phyloP scores from a whole-genome alignment of 2,113 vertebrate species.

The Rhea pennata region DNA sequence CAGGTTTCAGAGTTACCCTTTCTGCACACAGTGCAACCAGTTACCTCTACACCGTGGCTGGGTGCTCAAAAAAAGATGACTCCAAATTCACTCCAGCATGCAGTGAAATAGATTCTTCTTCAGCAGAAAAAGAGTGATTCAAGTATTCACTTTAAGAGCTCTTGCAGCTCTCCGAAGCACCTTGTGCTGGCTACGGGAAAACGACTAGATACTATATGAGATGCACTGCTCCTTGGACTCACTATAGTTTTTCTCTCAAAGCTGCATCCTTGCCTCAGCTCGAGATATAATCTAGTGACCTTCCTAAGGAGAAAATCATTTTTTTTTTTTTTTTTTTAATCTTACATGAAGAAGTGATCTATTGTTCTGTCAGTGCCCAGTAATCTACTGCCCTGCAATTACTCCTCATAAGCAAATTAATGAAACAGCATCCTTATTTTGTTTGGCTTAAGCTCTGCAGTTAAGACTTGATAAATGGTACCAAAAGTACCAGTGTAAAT shows the following conservation, averaged over 20 bases:
- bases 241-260: background rate
- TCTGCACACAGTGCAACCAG: background rate
- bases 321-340: background rate
- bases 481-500: background rate
- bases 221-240: background rate
- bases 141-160: background rate
- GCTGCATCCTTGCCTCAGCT: background rate
- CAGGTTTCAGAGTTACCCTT: background rate
- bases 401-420: constrained; percentile 1
- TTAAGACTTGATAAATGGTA: constrained; percentile 3
- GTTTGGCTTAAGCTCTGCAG: constrained; percentile 19
- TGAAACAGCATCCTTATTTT: background rate
- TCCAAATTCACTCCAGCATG: background rate
- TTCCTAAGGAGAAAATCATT: background rate
- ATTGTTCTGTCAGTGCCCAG: background rate
- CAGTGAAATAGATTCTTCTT: background rate
- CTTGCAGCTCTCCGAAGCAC: background rate
- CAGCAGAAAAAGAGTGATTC: background rate
- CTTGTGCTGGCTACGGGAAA: background rate
- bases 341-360: background rate
- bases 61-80: background rate
- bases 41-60: fast-evolving
- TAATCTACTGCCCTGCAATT: background rate
- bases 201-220: background rate
- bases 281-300: background rate